Base-by-base conservation (phyloP, 2,797 vertebrate species). In the Etheostoma perlongum region DNA sequence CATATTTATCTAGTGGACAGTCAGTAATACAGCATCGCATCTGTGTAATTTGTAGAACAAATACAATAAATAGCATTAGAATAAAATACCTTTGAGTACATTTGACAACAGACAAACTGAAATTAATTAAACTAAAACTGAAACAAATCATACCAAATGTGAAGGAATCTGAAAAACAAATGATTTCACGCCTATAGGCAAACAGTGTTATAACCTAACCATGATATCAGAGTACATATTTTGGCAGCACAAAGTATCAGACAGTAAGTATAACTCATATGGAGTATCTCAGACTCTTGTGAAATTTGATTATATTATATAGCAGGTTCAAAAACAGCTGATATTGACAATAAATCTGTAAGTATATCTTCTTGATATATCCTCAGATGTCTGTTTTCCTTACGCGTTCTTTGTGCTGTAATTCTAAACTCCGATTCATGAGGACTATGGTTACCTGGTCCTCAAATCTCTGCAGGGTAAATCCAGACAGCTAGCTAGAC, bases 271-370 rank as follows among this genome's bases (percentile, higher is more conserved):
- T 12, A 57, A 64, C 6, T 70, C 2, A 36, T 15, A 4, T 1
- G 14, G 5, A 27, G 27, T 23, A 18, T 4, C 9, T 30, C 19
- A 49, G 12, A 63, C 66, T 42, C 57, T 27, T 8, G 16, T 8
- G 27, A 5, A 25, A 25, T 6, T 25, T 58, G 0, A 63, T n/a
- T 51, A 21, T 10, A 7, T 42, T 16, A 21, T 59, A 10, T 23
- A 80, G 14, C 27, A 33, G 42, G 51, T 67, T 65, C 15, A 33
- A 60, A 54, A 71, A 46, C 23, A 27, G 30, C 3, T 18, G 23
- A 3, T 14, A 18, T 30, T 55, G 7, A 1, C 13, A 54, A 5
- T 42, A 48, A 25, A 68, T 55, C 10, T 40, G 12, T 6, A 40
- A 11, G 36, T 12, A 11, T 40, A 11, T 40, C 11, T 12, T 2